Evolutionary conservation across 1,140 invertebrate species (phyloP).

Genomic region (Drosophila kanapiae): DNA sequence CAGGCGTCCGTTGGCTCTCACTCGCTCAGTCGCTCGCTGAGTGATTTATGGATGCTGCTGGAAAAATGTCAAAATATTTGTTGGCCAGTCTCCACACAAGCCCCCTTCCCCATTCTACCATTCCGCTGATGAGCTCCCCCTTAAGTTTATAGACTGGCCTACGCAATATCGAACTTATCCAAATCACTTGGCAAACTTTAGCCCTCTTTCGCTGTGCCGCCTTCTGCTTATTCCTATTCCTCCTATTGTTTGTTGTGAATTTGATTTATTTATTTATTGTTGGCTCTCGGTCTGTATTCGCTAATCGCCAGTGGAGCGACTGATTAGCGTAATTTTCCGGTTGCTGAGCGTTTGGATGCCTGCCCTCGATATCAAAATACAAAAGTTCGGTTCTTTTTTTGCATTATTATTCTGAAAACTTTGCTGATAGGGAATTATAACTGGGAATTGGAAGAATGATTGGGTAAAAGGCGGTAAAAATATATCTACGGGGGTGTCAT

Average conservation of each 20-base stretch:
- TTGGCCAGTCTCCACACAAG: slow-evolving; percentile 33
- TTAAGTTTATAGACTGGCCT: slow-evolving; percentile 42
- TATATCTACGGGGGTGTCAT: neutral
- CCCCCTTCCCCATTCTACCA: neutral
- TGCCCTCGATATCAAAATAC: slow-evolving; percentile 40
- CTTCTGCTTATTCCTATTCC: slow-evolving; percentile 17
- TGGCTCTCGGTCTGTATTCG: slow-evolving; percentile 41
- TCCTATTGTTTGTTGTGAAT: slow-evolving; percentile 44
- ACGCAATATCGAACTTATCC: slow-evolving; percentile 75
- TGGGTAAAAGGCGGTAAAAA: neutral
- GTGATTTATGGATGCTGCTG: slow-evolving; percentile 76
- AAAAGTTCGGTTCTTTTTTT: slow-evolving; percentile 28
- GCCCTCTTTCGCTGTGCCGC: slow-evolving; percentile 23
- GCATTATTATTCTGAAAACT: slow-evolving; percentile 39
- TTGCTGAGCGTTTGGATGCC: slow-evolving; percentile 28
- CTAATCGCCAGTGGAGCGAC: slow-evolving; percentile 78
- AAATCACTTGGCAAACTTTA: slow-evolving; percentile 75
- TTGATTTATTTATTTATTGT: slow-evolving; percentile 83
- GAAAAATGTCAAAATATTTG: slow-evolving; percentile 83
- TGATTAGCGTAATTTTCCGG: slow-evolving; percentile 80
- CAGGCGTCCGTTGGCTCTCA: slow-evolving; percentile 43
- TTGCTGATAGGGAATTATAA: slow-evolving; percentile 17
- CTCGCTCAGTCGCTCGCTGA: slow-evolving; percentile 37
- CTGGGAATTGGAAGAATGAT: neutral
- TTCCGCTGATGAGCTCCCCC: slow-evolving; percentile 12